Percentiles rank a stretch among this genome's conserved stretches.
These are phyloP conservation scores for Palythoa heliodiscus DNA, from an alignment of 92 coral and sea anemone genomes.

Conservation along the genomic window DNA sequence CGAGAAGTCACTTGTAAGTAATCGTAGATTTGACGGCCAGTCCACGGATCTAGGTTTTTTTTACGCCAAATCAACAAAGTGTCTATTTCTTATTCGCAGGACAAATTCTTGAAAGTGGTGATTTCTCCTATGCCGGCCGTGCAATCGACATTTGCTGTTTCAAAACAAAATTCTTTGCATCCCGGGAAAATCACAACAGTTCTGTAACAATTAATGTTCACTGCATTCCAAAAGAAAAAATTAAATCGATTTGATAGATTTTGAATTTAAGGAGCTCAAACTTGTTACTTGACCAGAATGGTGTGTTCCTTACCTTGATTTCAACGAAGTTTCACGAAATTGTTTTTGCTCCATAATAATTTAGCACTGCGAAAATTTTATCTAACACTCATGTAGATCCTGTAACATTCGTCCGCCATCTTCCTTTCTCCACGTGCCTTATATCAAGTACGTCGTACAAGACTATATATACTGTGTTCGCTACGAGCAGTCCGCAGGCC, in stretches of 20 bases:
- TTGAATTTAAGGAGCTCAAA: neutral
- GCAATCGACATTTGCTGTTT: neutral
- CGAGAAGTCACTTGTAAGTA: no score
- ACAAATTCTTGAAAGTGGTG: neutral
- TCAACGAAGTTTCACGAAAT: neutral
- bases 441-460: neutral
- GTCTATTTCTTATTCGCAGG: no score
- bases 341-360: conserved; percentile 7
- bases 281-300: neutral
- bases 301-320: conserved; percentile 17
- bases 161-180: neutral
- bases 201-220: no score
- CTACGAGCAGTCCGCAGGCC: no score
- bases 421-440: conserved; percentile 15
- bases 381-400: neutral
- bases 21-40: no score
- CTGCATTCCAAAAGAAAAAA: no score
- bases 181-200: neutral
- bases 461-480: neutral
- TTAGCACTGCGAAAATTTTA: neutral
- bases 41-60: no score
- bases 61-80: no score
- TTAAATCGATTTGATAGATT: neutral
- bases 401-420: conserved; percentile 23
- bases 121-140: no score